Conservation (phyloP, 2,888 invertebrate genomes). For the Erebia epiphron region DNA sequence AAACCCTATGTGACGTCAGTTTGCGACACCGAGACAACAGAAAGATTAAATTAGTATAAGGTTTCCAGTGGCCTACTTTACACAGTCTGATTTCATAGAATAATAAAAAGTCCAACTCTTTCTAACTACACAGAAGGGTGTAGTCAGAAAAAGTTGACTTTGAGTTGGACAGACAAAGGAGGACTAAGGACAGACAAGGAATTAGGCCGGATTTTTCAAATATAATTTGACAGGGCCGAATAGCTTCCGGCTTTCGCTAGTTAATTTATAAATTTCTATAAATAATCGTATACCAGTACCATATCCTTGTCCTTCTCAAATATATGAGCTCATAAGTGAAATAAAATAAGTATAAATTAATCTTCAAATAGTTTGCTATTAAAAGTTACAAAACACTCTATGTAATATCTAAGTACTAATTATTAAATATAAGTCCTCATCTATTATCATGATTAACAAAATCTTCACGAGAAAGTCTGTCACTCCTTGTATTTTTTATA, state of each 20-base stretch:
- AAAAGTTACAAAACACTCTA: not conserved
- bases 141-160: too few species aligned
- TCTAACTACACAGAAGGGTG: too few species aligned
- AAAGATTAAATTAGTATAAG: conserved; percentile 10
- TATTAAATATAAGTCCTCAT: conserved; percentile 17
- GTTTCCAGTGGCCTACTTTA: conserved; percentile 10
- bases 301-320: too few species aligned
- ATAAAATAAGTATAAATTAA: conserved; percentile 1
- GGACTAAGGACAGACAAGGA: too few species aligned
- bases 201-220: too few species aligned
- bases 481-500: conserved; percentile 36
- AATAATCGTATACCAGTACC: too few species aligned
- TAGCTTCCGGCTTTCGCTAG: too few species aligned
- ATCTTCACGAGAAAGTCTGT: conserved; percentile 39
- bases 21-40: conserved; percentile 2
- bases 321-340: not conserved
- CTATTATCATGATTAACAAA: conserved; percentile 23
- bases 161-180: too few species aligned
- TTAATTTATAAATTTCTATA: too few species aligned
- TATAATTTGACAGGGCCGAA: too few species aligned
- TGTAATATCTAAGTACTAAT: not conserved
- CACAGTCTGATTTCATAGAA: not conserved
- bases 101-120: too few species aligned
- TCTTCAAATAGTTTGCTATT: not conserved
- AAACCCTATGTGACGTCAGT: conserved; percentile 22